Base-by-base conservation (phyloP, 2,113 vertebrate species). In the Sapajus apella region DNA sequence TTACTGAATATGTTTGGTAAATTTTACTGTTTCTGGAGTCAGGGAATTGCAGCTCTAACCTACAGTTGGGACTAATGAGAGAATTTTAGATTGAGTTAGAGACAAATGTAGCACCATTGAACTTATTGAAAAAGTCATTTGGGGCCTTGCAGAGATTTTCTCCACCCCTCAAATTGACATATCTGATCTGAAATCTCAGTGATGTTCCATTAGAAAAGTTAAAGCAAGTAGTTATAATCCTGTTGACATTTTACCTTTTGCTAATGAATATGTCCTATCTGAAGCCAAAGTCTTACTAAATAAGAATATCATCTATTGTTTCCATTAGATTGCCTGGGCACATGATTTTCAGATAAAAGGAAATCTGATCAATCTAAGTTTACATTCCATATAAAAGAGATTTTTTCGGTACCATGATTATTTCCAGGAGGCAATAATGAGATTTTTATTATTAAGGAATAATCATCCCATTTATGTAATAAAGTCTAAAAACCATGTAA, bases 391-490 rank as follows among this genome's bases (percentile, higher is more conserved):
- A 37, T 40, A 66, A 82, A 52, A 88, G n/a, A 91, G 25, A n/a
- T 20, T 8, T 40, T 94, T 80, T 70, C 61, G 75, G 25, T 14
- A 58, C 56, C 9, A 30, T 35, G 61, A 45, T 84, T 40, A 92
- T 97, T 94, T 96, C 66, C 12, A 80, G 35, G 55, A 90, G 27
- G 30, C 21, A 55, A 27, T 50, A 73, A 89, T 83, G 52, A 95
- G 66, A 82, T 90, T 68, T 75, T 81, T 91, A 17, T 91, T 87
- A 91, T 88, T 89, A 70, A 88, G 37, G 11, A 94, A 91, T 64
- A 93, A 91, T 81, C 75, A 86, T 45, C 32, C 21, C 52, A 90
- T 70, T 93, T n/a, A 92, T 86, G 93, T 95, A 86, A 81, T 37
- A 35, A 75, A 89, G 43, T 64, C 37, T 90, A 90, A 92, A 84